phyloP scores from a whole-genome alignment of 2,797 vertebrate genomes.

The Sitta carolinensis region DNA sequence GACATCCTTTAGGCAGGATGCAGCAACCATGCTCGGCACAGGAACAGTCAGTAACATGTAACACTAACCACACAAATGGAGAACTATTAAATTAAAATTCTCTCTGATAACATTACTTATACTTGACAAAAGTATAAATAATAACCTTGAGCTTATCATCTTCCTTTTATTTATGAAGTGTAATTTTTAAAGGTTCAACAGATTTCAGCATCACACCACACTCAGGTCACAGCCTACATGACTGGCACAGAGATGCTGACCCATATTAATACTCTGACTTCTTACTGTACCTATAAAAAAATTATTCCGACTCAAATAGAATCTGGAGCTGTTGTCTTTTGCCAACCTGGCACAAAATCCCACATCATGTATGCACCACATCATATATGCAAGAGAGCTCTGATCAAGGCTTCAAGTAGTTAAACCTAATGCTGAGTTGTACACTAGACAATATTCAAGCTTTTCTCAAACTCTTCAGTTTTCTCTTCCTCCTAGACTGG shows the following conservation, averaged over 20 bases:
- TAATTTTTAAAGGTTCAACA: not conserved
- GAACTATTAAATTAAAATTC: not conserved
- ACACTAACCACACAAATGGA: not conserved
- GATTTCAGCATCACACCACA: not conserved
- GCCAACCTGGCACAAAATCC: not conserved
- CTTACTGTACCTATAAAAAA: not conserved
- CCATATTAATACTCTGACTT: not conserved
- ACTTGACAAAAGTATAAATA: not conserved
- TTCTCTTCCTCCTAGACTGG: not conserved
- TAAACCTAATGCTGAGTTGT: not conserved
- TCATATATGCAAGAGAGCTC: not conserved
- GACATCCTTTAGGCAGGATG: not conserved
- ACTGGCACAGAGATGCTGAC: not conserved
- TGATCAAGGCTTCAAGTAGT: not conserved
- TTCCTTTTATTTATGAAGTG: not conserved
- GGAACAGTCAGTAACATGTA: not conserved
- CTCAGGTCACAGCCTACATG: accelerated
- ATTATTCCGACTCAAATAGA: not conserved
- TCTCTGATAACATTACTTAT: not conserved
- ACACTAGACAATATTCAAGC: not conserved
- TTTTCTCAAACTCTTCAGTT: not conserved
- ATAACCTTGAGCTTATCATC: not conserved
- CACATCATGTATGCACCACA: not conserved
- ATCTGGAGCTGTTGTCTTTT: not conserved
- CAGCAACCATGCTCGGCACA: accelerated